Evolutionary conservation across 1,140 invertebrate genomes (phyloP), one percentile per base, ranked within the genome.

Genomic region (Pectinophora gossypiella): DNA sequence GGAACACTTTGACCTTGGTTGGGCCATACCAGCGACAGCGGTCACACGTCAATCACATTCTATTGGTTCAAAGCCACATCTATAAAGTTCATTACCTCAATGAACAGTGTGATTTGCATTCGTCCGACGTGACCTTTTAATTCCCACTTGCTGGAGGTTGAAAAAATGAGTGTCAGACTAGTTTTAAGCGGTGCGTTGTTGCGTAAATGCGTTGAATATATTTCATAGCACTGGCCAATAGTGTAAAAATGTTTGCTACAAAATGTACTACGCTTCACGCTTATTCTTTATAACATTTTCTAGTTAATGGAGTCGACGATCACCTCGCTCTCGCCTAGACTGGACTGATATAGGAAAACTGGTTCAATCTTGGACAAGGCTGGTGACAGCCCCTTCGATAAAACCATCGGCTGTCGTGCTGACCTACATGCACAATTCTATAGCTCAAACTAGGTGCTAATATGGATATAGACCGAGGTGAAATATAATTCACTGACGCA

Each of bases 51-150:
- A 76, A 78, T 78, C 73, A 73, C 58, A 60, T 64, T 77, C 68
- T 76, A 85, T 77, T 79, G 69, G 68, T 74, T 75, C 78, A 79
- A 82, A 81, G 72, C 67, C 73, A 74, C 68, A 73, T 80, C 63
- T 72, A 75, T 75, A 74, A 69, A 76, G 64, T 76, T 79, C 66
- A 72, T 73, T 76, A 76, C 59, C 64, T 73, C 62, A 68, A 74
- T 76, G 56, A 66, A 64, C 67, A 51, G 51, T 66, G 56, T 62
- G 51, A 72, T 71, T 76, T 67, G 64, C 42, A 53, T 62, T 51
- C 53, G 51, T 47, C 22, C 40, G 59, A 55, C 32, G 42, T 38
- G 54, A 61, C 59, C 54, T 61, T 61, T 51, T 47, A 54, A 51
- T 51, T 50, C n/a, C 10, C 48, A 35, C 47, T 47, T 49, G 49